These are phyloP conservation scores for Andrena marginata DNA, from an alignment of 2,888 invertebrate species.

Conservation along the genomic window DNA sequence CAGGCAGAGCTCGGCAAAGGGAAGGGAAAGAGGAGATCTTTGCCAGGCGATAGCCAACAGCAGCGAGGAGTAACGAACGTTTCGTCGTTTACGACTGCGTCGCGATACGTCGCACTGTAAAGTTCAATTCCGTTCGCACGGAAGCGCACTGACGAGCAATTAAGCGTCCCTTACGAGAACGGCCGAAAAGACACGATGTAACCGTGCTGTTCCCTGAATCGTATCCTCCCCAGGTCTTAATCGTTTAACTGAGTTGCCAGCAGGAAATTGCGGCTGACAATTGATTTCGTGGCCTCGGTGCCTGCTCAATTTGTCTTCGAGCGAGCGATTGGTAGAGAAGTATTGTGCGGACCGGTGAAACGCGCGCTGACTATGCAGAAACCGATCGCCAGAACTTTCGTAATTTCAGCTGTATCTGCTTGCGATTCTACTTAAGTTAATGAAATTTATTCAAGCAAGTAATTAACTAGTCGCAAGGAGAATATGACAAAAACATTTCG, in stretches of 20 bases:
- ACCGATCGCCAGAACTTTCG: not conserved
- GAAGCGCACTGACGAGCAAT: slow-evolving; percentile 55
- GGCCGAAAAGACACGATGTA: slow-evolving; percentile 51
- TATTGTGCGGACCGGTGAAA: not conserved
- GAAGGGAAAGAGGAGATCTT: no score
- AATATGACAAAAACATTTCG: no score
- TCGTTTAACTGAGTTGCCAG: slow-evolving; percentile 52
- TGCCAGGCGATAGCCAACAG: not conserved
- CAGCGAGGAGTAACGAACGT: not conserved
- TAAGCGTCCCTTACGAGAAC: slow-evolving; percentile 54
- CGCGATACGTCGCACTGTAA: slow-evolving; percentile 2
- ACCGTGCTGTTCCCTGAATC: slow-evolving; percentile 50
- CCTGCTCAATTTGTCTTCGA: slow-evolving; percentile 47
- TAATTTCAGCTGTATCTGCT: not conserved
- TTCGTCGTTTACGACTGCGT: slow-evolving; percentile 11
- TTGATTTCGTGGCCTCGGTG: slow-evolving; percentile 72
- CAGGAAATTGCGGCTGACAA: slow-evolving; percentile 78
- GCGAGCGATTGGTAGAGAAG: slow-evolving; percentile 18
- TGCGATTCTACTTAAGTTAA: not conserved
- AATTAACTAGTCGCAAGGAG: no score
- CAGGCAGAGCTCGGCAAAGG: not conserved
- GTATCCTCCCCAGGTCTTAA: slow-evolving; percentile 57
- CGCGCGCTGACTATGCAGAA: not conserved
- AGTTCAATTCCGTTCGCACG: slow-evolving; percentile 41
- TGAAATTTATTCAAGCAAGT: no score